Percentiles rank a stretch among this genome's conserved stretches.
phyloP scores from a whole-genome alignment of 92 coral and sea anemone species.

The Plumapathes pennacea region DNA sequence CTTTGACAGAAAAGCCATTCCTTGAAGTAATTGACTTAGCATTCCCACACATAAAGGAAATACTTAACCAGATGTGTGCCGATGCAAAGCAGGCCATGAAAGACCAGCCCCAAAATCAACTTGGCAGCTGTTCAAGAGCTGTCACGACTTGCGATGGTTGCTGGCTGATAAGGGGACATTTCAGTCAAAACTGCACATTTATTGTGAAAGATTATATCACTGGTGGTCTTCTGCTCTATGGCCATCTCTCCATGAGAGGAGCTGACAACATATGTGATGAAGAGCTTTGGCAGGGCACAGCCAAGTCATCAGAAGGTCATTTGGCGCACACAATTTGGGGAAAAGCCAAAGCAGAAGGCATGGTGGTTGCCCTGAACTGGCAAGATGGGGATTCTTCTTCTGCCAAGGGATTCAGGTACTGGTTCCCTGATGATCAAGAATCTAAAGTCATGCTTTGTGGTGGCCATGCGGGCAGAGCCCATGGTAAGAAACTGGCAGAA shows the following conservation, averaged over 20 bases:
- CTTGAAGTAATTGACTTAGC: slow-evolving; percentile 33
- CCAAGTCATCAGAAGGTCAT: slow-evolving; percentile 67
- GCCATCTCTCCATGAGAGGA: slow-evolving; percentile 64
- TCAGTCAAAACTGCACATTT: slow-evolving; percentile 59
- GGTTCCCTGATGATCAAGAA: slow-evolving; percentile 18
- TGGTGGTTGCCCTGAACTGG: slow-evolving; percentile 42
- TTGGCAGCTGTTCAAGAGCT: slow-evolving; percentile 45
- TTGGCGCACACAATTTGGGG: slow-evolving; percentile 31
- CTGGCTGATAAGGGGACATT: slow-evolving; percentile 44
- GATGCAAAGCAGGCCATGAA: slow-evolving; percentile 56
- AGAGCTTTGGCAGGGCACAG: slow-evolving; percentile 60
- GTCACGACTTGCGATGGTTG: slow-evolving; percentile 67
- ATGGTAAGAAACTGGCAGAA: slow-evolving; percentile 11
- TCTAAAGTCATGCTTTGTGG: slow-evolving; percentile 19
- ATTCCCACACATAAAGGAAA: slow-evolving; percentile 29
- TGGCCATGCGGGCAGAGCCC: slow-evolving; percentile 28
- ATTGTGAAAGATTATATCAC: slow-evolving; percentile 47
- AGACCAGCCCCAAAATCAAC: slow-evolving; percentile 1
- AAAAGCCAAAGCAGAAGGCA: slow-evolving; percentile 46
- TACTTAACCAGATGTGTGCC: slow-evolving; percentile 50
- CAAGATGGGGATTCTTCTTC: slow-evolving; percentile 64
- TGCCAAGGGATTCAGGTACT: slow-evolving; percentile 26
- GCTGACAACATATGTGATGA: slow-evolving; percentile 45
- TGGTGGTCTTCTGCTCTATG: slow-evolving; percentile 54
- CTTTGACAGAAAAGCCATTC: slow-evolving; percentile 36